A percentile compares a stretch with the other conserved stretches of the same genome.
Conservation (phyloP, 2,797 vertebrate genomes). For the Urocyon cinereoargenteus region DNA sequence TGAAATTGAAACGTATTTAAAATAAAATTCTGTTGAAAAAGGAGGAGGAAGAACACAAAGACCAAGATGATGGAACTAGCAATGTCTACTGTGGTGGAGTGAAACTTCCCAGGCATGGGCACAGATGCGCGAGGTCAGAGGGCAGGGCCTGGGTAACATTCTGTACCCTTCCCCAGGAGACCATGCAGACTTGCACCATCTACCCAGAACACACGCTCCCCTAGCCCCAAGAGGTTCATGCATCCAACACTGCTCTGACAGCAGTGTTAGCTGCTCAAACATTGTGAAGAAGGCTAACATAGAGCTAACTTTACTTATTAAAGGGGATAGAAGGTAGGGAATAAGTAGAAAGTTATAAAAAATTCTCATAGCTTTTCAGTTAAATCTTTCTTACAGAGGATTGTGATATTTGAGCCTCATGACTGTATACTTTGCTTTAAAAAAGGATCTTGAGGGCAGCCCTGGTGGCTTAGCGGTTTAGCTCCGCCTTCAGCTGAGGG, state of each 20-base stretch:
- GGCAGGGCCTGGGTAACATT: background rate
- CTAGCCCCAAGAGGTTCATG: no score
- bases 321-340: background rate
- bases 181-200: accelerated
- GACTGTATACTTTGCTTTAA: background rate
- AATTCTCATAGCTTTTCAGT: background rate
- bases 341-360: background rate
- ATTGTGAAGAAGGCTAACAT: background rate
- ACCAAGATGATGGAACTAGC: background rate
- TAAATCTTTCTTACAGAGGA: background rate
- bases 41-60: background rate
- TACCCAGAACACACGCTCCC: background rate
- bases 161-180: background rate
- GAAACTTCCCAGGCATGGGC: background rate
- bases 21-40: background rate
- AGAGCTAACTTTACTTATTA: background rate
- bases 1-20: background rate
- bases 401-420: conserved; percentile 4
- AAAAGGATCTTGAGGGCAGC: background rate
- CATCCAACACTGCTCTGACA: background rate
- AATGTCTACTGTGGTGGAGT: background rate
- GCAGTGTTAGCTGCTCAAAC: background rate
- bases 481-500: no score
- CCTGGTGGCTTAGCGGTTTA: no score
- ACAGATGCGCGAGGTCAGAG: background rate